Evolutionary conservation across 2,113 vertebrate species (phyloP), one percentile per base, ranked within the genome.

Genomic region (Sorex araneus): DNA sequence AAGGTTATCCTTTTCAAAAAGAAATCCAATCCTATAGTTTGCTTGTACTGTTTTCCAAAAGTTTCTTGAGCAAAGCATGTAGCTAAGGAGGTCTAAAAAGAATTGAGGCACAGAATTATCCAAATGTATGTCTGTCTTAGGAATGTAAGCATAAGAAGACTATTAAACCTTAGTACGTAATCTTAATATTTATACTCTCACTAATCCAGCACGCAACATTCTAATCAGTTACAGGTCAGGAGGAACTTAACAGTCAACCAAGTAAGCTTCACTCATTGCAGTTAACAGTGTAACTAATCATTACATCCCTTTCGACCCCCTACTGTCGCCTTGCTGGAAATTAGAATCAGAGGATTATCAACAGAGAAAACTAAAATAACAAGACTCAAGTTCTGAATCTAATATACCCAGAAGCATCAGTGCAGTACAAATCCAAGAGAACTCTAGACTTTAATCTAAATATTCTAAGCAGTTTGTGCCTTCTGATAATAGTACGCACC

Each of bases 41-140:
- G 99, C 98, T 99, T 99, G 98, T 99, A 99, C 97, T 99, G 99
- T 97, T 99, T 99, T 97, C 98, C 99, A 97, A 99, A 99, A n/a
- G 99, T 98, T 98, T 99, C 99, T 98, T 99, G 99, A 95, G 99
- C 98, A 98, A 99, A 99, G 97, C 99, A 98, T 76, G 98, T 99
- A 97, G 98, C 98, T 98, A 99, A 98, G 95, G 99, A 99, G 27
- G 99, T 99, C 99, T 99, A 97, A 96, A 98, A 98, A 97, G 64
- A 97, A 94, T 71, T 97, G 96, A 98, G 94, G n/a, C 92, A 96
- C 28, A 94, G 15, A 95, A 60, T 50, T 50, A 98, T 70, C 86
- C 97, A 95, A 97, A 97, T 95, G 95, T 45, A 96, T 95, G 73
- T 87, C 78, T 89, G 64, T 94, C 97, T 96, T 93, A 97, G 97